phyloP scores from a whole-genome alignment of 1,140 invertebrate species.

The Teleogryllus occipitalis region DNA sequence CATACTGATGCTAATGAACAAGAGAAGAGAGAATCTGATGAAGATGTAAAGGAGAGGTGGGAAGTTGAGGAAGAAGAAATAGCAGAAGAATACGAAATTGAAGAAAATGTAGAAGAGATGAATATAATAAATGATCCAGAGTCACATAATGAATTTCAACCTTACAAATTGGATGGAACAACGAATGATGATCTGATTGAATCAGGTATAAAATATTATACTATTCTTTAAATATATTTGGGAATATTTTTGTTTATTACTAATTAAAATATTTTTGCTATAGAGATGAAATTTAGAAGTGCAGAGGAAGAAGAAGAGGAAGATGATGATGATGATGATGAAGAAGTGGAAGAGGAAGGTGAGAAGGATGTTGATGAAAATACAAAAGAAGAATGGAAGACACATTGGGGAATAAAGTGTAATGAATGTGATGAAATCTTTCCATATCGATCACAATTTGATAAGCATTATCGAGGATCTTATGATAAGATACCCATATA shows the following conservation, averaged over 20 bases:
- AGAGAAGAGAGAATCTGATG: too few species aligned
- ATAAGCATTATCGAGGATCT: slow-evolving; percentile 31
- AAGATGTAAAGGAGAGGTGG: too few species aligned
- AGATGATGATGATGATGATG: slow-evolving; percentile 27
- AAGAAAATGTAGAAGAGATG: background rate
- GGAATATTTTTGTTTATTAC: too few species aligned
- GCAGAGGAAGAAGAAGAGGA: slow-evolving; percentile 12
- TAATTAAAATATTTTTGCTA: background rate
- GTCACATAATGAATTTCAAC: background rate
- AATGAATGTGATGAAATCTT: slow-evolving; percentile 32
- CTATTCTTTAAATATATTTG: background rate
- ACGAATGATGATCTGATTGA: background rate
- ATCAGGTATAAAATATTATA: background rate
- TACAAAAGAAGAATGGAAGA: slow-evolving; percentile 32
- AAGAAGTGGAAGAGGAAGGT: slow-evolving; percentile 27
- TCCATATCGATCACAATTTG: slow-evolving; percentile 29
- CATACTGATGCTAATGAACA: too few species aligned
- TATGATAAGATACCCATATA: slow-evolving; percentile 33
- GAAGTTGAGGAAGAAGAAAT: too few species aligned
- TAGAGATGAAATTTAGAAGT: slow-evolving; percentile 5
- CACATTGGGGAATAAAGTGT: slow-evolving; percentile 35
- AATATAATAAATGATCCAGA: background rate
- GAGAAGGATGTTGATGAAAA: slow-evolving; percentile 30
- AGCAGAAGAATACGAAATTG: too few species aligned
- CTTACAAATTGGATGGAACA: slow-evolving; percentile 10